These are phyloP conservation scores for Ecliptopera silaceata DNA, from an alignment of 2,888 invertebrate species.

Conservation along the genomic window DNA sequence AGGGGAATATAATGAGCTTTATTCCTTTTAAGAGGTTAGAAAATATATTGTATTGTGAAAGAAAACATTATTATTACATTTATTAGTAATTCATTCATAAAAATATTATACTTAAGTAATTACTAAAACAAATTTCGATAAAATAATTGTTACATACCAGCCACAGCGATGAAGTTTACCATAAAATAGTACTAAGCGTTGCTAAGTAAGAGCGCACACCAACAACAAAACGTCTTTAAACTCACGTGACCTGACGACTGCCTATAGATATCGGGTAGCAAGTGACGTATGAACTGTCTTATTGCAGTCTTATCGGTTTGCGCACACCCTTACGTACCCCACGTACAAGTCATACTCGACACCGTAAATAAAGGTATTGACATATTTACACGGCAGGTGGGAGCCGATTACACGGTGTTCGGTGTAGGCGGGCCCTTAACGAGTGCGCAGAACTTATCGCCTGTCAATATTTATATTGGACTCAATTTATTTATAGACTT, in stretches of 20 bases:
- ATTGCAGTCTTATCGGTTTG: no score
- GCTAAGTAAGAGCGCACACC: no score
- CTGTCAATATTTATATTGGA: conserved; percentile 26
- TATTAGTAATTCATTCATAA: neutral
- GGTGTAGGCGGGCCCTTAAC: conserved; percentile 45
- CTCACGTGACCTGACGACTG: no score
- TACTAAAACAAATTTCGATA: no score
- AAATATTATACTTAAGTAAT: no score
- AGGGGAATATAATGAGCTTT: conserved; percentile 22
- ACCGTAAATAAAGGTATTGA: conserved; percentile 46
- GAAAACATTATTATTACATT: neutral
- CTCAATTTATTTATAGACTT: conserved; percentile 16
- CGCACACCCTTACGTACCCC: no score
- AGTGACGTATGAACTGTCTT: no score
- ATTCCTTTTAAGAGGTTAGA: conserved; percentile 18
- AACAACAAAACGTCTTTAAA: no score
- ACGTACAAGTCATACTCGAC: conserved; percentile 28
- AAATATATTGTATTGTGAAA: conserved; percentile 8
- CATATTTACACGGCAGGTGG: conserved; percentile 52
- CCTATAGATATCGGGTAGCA: no score
- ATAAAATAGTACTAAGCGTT: no score
- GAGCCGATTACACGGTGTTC: conserved; percentile 46
- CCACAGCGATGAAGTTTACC: no score
- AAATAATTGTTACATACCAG: no score
- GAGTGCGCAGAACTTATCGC: conserved; percentile 33